phyloP scores from a whole-genome alignment of 2,113 vertebrate species.

The Anthoscopus minutus region DNA sequence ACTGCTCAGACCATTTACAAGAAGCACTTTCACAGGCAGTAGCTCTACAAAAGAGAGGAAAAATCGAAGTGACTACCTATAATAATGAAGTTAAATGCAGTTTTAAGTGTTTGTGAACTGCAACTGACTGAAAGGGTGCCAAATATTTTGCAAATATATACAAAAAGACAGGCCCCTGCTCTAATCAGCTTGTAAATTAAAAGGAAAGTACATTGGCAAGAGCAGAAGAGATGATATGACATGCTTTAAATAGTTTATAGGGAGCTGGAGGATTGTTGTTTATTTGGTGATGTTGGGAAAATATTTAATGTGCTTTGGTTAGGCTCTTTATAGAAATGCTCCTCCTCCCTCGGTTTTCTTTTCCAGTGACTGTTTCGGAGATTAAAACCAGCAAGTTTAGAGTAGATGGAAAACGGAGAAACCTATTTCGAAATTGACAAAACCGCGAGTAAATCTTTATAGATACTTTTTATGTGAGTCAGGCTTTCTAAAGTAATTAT shows the following conservation, averaged over 20 bases:
- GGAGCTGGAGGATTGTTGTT: conserved; percentile 59
- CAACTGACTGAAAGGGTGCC: conserved; percentile 10
- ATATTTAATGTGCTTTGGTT: conserved; percentile 58
- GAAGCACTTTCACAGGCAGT: background rate
- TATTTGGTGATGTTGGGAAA: conserved; percentile 67
- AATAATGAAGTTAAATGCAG: conserved; percentile 1
- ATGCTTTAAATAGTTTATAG: conserved; percentile 63
- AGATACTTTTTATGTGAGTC: conserved; percentile 44
- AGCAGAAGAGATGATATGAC: conserved; percentile 48
- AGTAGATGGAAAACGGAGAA: conserved; percentile 29
- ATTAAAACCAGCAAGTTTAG: conserved; percentile 46
- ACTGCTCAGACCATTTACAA: background rate
- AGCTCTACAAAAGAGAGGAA: background rate
- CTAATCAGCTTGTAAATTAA: conserved; percentile 49
- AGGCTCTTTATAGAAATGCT: conserved; percentile 47
- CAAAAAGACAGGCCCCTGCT: conserved; percentile 22
- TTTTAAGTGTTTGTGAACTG: conserved; percentile 19
- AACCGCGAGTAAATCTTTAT: conserved; percentile 59
- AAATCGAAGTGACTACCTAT: background rate
- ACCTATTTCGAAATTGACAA: conserved; percentile 44
- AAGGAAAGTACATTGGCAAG: conserved; percentile 58
- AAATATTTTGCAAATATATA: conserved; percentile 50
- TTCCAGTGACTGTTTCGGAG: conserved; percentile 38
- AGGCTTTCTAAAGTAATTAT: conserved; percentile 55
- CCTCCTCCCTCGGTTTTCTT: conserved; percentile 33